phyloP scores from a whole-genome alignment of 2,113 vertebrate species.

The Pseudopodoces humilis region DNA sequence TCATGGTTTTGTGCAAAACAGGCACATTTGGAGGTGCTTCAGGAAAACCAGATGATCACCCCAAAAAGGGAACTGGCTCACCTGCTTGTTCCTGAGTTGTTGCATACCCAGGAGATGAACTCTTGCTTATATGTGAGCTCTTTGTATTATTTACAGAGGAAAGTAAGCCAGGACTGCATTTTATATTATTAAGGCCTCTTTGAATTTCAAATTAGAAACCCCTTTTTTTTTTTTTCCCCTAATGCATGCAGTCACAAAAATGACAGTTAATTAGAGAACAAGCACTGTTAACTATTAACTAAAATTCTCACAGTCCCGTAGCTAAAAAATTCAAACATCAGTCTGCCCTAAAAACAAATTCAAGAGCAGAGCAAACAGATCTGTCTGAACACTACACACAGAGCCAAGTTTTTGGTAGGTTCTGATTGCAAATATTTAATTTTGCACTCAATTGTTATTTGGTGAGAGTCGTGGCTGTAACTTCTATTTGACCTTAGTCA shows the following conservation, averaged over 20 bases:
- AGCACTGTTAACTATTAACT: not conserved
- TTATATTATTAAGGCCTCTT: not conserved
- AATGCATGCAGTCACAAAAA: not conserved
- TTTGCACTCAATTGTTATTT: conserved; percentile 23
- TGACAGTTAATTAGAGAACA: not conserved
- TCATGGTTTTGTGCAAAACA: fast-evolving
- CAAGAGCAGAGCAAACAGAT: not conserved
- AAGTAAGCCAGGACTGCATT: not conserved
- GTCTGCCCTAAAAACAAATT: not conserved
- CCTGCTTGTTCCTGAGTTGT: not conserved
- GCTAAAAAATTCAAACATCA: not conserved
- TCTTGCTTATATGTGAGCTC: fast-evolving
- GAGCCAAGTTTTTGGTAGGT: not conserved
- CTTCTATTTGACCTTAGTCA: conserved; percentile 49
- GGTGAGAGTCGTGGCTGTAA: not conserved
- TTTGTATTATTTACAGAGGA: not conserved
- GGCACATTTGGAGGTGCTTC: not conserved
- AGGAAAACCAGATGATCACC: not conserved
- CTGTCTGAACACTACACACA: not conserved
- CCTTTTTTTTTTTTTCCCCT: not conserved
- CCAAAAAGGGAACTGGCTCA: not conserved
- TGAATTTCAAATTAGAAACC: not conserved
- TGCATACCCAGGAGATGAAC: not conserved
- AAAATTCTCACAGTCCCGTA: not conserved
- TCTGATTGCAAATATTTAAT: conserved; percentile 28